Conservation (phyloP, 1,140 invertebrate genomes). For the Paralvinella palmiformis region DNA sequence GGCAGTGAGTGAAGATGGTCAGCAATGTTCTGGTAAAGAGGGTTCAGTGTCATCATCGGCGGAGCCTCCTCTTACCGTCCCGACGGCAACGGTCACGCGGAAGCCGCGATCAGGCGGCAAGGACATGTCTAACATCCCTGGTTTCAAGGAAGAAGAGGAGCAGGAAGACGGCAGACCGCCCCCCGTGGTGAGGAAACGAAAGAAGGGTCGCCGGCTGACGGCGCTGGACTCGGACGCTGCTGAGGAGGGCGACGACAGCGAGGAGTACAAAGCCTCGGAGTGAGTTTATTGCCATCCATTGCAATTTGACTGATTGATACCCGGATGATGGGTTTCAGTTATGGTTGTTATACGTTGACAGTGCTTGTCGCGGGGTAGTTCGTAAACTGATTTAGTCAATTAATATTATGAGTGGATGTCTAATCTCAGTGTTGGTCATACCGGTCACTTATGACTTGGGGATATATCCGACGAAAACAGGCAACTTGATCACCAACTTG, state of each 20-base stretch:
- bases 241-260: conserved; percentile 2
- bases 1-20: background rate
- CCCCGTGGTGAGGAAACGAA: conserved; percentile 25
- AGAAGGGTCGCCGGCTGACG: conserved; percentile 26
- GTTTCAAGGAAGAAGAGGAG: background rate
- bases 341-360: no score
- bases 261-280: conserved; percentile 8
- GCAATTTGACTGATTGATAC: no score
- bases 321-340: no score
- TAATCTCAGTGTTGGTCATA: no score
- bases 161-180: conserved; percentile 26
- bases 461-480: no score
- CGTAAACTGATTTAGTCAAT: no score
- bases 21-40: background rate
- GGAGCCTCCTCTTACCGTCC: background rate
- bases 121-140: background rate
- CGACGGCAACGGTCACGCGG: background rate
- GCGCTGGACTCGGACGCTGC: conserved; percentile 17
- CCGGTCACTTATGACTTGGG: no score
- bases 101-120: background rate
- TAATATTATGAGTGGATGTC: no score
- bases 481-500: no score
- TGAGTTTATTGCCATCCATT: no score
- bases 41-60: background rate
- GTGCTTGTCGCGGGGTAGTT: no score